A percentile compares a stretch with the other conserved stretches of the same genome.
Conservation (phyloP, 2,888 invertebrate genomes). For the Lasioglossum lativentre region DNA sequence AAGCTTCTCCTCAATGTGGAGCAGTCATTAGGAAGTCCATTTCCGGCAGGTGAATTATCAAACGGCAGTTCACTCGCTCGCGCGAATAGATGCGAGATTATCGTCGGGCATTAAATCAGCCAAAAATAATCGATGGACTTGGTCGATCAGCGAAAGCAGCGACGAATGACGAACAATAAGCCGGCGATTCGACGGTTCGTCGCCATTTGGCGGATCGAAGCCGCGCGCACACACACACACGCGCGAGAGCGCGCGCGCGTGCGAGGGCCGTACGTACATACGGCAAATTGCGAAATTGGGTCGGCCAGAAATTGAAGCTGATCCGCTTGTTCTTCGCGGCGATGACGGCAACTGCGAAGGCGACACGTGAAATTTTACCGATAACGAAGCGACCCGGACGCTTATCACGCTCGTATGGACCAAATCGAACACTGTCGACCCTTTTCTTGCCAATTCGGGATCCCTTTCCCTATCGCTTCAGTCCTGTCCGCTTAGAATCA, state of each 20-base stretch:
- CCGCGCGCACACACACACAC: background rate
- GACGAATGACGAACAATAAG: slow-evolving; percentile 26
- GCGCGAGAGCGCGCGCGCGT: background rate
- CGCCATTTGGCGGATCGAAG: slow-evolving; percentile 24
- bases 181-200: slow-evolving; percentile 37
- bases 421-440: background rate
- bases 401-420: slow-evolving; percentile 30
- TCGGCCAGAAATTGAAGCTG: slow-evolving; percentile 81
- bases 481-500: background rate
- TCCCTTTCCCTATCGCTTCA: too few relatives aligned
- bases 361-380: slow-evolving; percentile 61
- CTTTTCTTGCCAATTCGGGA: background rate
- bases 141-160: slow-evolving; percentile 32
- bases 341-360: slow-evolving; percentile 56
- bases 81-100: background rate
- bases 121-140: slow-evolving; percentile 28
- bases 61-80: background rate
- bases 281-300: slow-evolving; percentile 81
- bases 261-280: slow-evolving; percentile 40
- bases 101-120: background rate
- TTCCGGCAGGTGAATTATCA: background rate
- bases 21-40: background rate
- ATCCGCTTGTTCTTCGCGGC: slow-evolving; percentile 56
- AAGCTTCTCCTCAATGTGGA: background rate
- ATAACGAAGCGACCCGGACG: slow-evolving; percentile 46